phyloP scores from a whole-genome alignment of 1,140 invertebrate species.

The Diprion similis region DNA sequence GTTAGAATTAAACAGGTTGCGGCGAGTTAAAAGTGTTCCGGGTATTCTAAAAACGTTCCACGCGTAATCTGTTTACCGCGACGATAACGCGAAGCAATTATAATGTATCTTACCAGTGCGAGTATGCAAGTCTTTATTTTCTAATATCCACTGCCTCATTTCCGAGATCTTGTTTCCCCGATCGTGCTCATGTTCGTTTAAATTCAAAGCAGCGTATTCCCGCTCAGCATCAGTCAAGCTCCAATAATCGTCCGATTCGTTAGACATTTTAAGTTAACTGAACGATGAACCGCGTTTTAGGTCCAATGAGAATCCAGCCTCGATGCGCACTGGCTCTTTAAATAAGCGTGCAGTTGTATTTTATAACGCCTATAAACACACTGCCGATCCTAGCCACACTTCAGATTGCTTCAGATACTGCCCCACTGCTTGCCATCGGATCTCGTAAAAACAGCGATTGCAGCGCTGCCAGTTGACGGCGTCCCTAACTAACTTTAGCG shows the following conservation, averaged over 20 bases:
- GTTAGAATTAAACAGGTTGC: no score
- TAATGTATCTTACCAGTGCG: constrained; percentile 39
- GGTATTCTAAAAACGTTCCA: not conserved
- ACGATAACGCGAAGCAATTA: not conserved
- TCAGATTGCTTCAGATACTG: not conserved
- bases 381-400: not conserved
- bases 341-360: not conserved
- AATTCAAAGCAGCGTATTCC: constrained; percentile 39
- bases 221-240: not conserved
- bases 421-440: not conserved
- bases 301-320: not conserved
- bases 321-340: not conserved
- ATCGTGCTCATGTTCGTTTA: constrained; percentile 49
- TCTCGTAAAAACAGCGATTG: not conserved
- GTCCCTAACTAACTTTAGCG: not conserved
- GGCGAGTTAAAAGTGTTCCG: constrained; percentile 8
- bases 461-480: not conserved
- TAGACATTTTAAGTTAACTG: not conserved
- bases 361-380: not conserved
- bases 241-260: not conserved
- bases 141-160: constrained; percentile 43
- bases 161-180: constrained; percentile 41
- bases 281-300: not conserved
- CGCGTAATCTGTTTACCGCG: no score
- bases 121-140: constrained; percentile 32